Percentiles rank a stretch among this genome's conserved stretches.
phyloP scores from a whole-genome alignment of 2,797 vertebrate genomes.

The Phrynocephalus guinanensis region DNA sequence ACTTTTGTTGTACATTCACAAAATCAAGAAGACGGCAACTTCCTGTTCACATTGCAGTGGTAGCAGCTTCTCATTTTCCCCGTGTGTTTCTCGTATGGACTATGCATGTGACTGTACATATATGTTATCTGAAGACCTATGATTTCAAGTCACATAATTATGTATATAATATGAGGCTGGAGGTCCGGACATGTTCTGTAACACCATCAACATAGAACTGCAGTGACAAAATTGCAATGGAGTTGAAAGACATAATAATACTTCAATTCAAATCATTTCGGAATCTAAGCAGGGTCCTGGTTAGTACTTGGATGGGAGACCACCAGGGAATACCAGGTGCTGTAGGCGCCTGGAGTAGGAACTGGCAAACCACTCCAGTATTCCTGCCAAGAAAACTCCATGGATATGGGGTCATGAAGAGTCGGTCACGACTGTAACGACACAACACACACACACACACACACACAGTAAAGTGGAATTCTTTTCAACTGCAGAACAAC shows the following conservation, averaged over 20 bases:
- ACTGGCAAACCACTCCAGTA: too few relatives aligned
- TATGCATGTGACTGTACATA: background rate
- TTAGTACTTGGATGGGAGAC: too few relatives aligned
- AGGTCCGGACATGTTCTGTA: background rate
- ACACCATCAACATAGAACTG: background rate
- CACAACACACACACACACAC: too few relatives aligned
- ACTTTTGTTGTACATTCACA: background rate
- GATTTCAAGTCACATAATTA: background rate
- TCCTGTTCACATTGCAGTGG: background rate
- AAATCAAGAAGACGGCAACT: background rate
- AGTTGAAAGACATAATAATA: background rate
- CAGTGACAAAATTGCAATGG: background rate
- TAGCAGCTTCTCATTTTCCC: background rate
- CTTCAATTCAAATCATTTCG: background rate
- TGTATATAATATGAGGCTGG: background rate
- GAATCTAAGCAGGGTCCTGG: too few relatives aligned
- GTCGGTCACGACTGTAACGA: too few relatives aligned
- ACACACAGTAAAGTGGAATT: too few relatives aligned
- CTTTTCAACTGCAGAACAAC: too few relatives aligned
- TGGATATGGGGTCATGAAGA: too few relatives aligned
- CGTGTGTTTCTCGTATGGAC: too few relatives aligned
- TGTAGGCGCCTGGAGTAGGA: too few relatives aligned
- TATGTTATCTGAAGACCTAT: background rate
- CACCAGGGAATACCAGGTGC: too few relatives aligned
- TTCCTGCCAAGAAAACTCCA: too few relatives aligned